Evolutionary conservation across 2,888 invertebrate genomes (phyloP), one percentile per base, ranked within the genome.

Genomic region (Lysandra bellargus): DNA sequence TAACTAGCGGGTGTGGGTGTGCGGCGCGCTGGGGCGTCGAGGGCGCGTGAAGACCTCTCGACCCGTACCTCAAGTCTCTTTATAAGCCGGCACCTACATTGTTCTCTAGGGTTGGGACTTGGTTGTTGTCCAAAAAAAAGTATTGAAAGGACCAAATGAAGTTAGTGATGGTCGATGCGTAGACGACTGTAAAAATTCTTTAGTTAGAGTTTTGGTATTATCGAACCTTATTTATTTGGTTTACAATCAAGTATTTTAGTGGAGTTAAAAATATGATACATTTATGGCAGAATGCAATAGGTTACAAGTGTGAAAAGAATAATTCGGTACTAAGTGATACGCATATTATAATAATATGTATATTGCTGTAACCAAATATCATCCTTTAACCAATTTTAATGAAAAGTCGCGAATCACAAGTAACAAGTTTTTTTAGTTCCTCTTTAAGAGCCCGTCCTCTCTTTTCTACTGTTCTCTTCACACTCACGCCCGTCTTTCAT

Each of bases 51-150:
- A 85, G 87, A 78, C 82, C 84, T 82, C 86, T 87, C 82, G 82
- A 84, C 83, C 82, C 83, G 83, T 84, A 44, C 82, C 85, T 85
- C 83, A 87, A 88, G 87, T 86, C 87, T 86, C 86, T 87, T 86
- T 86, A 87, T 85, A 83, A 85, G 74, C 79, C 61, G 79, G 83
- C 84, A 83, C 84, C 85, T 81, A 81, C 83, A 81, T 85, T 84
- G 83, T 86, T 87, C 84, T 84, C 81, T 80, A 82, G 69, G 69
- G 33, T 1, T 23, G 69, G 17, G 17, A 69, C 69, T 69, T 33
- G 33, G 69, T 80, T 14, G 23, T 60, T 60, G 17, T 80, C 79
- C 76, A 80, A 82, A 77, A 76, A 76, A 57, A 78, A 60, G 30
- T 77, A 60, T 77, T 60, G 14, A 57, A 57, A 57, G 37, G 37